Evolutionary conservation across 2,797 vertebrate species (phyloP).

Genomic region (Muscicapa striata): DNA sequence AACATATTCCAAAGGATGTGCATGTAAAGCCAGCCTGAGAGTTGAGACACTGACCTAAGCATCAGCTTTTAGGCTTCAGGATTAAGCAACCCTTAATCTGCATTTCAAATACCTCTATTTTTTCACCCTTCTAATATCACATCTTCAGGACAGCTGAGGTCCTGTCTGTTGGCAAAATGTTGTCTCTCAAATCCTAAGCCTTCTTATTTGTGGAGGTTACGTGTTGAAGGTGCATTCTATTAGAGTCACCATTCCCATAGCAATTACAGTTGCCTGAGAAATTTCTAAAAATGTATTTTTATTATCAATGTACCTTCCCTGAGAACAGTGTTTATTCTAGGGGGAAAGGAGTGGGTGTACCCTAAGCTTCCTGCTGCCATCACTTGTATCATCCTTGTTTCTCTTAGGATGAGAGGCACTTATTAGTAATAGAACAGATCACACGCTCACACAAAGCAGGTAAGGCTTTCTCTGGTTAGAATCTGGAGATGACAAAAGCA

Average conservation of each 20-base stretch:
- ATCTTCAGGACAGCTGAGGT: background rate
- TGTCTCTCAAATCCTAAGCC: background rate
- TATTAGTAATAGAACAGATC: slow-evolving; percentile 31
- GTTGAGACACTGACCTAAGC: background rate
- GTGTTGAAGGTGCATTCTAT: background rate
- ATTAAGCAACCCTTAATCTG: background rate
- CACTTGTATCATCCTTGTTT: background rate
- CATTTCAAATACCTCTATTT: background rate
- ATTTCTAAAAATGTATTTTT: slow-evolving; percentile 32
- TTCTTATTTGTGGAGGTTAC: background rate
- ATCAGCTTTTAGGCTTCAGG: background rate
- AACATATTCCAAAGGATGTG: background rate
- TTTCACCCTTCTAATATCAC: background rate
- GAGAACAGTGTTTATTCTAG: slow-evolving; percentile 49
- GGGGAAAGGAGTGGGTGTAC: slow-evolving; percentile 51
- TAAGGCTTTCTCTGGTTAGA: background rate
- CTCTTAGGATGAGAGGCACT: slow-evolving; percentile 20
- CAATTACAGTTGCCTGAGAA: background rate
- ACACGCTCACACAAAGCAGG: background rate
- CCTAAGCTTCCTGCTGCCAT: slow-evolving; percentile 36
- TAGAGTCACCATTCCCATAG: background rate
- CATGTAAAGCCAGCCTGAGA: background rate
- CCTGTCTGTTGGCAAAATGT: background rate
- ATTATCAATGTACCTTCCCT: slow-evolving; percentile 19
- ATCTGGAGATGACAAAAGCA: background rate